Conservation (phyloP, 2,113 vertebrate species). For the Dunckerocampus dactyliophorus region DNA sequence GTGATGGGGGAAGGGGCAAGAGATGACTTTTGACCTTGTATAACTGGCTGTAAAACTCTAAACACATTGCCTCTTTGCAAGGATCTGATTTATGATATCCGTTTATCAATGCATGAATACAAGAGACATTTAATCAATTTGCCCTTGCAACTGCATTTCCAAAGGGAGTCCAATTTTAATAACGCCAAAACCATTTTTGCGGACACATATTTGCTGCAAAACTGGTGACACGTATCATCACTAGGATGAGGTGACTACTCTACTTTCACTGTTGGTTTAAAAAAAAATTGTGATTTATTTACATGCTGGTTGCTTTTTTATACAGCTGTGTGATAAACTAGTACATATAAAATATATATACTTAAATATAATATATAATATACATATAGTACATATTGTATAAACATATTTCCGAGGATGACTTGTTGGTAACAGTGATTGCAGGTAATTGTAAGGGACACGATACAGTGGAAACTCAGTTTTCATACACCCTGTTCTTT, state of each 20-base stretch:
- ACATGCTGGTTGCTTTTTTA: not conserved
- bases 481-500: too few relatives aligned
- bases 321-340: not conserved
- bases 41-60: slow-evolving; percentile 13
- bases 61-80: slow-evolving; percentile 4
- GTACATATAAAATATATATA: too few relatives aligned
- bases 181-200: not conserved
- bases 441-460: too few relatives aligned
- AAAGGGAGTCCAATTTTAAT: not conserved
- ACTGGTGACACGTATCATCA: not conserved
- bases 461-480: too few relatives aligned
- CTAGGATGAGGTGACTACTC: slow-evolving; percentile 6
- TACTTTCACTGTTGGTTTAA: not conserved
- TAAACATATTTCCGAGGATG: not conserved
- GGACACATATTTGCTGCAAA: not conserved
- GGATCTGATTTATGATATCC: not conserved
- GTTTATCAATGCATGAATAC: slow-evolving; percentile 9
- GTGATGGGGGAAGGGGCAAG: not conserved
- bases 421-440: not conserved
- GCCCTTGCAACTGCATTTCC: not conserved
- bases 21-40: slow-evolving; percentile 25
- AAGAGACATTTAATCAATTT: slow-evolving; percentile 13
- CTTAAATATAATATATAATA: too few relatives aligned
- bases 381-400: too few relatives aligned
- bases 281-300: slow-evolving; percentile 16